phyloP scores from a whole-genome alignment of 2,113 vertebrate genomes.

The Periophthalmus modestus region DNA sequence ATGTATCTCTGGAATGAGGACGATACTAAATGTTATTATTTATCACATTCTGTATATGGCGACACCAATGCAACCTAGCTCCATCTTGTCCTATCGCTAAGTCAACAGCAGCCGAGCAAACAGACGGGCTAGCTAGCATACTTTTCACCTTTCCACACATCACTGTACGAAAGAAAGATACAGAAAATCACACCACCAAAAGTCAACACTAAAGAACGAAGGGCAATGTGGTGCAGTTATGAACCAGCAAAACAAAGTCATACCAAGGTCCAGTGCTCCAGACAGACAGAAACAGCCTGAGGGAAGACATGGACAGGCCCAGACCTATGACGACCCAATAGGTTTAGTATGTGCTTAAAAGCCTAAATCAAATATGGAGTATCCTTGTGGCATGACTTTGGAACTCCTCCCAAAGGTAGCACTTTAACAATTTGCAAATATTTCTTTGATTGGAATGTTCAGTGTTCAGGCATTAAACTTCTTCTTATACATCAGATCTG shows the following conservation, averaged over 20 bases:
- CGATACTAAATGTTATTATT: not conserved
- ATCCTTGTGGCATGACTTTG: conserved; percentile 6
- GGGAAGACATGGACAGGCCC: conserved; percentile 25
- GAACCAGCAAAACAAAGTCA: conserved; percentile 74
- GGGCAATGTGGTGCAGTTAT: conserved; percentile 62
- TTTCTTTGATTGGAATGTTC: no score
- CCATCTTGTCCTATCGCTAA: conserved; percentile 75
- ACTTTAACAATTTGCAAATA: conserved; percentile 3
- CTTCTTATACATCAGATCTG: no score
- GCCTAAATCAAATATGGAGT: conserved; percentile 27
- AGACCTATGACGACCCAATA: not conserved
- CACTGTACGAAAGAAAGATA: conserved; percentile 70
- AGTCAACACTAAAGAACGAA: conserved; percentile 74
- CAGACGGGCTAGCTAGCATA: conserved; percentile 65
- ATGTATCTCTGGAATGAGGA: not conserved
- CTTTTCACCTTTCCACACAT: conserved; percentile 75
- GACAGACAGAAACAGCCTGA: conserved; percentile 41
- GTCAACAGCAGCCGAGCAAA: conserved; percentile 77
- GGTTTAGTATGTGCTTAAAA: conserved; percentile 13
- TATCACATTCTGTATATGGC: conserved; percentile 33
- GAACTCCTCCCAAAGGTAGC: conserved; percentile 1
- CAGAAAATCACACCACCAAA: conserved; percentile 73
- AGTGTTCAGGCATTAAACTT: no score
- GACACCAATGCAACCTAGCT: conserved; percentile 63
- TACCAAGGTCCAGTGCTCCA: conserved; percentile 73